Evolutionary conservation across 2,797 vertebrate genomes (phyloP).

Genomic region (Aeoliscus strigatus): DNA sequence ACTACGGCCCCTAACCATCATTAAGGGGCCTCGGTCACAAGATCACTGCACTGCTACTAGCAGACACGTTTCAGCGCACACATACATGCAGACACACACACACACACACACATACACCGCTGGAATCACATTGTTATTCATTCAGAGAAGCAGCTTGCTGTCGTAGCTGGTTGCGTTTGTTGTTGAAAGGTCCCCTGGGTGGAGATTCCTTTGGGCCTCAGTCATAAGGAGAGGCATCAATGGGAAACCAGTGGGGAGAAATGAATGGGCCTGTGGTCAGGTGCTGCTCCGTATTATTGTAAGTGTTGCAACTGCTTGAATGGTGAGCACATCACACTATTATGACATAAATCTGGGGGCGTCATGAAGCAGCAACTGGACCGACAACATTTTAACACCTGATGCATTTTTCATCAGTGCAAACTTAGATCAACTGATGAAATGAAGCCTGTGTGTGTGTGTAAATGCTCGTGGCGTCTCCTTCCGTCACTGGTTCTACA

Average conservation of each 20-base stretch:
- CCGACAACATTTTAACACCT: no score
- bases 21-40: slow-evolving; percentile 66
- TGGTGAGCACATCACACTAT: slow-evolving; percentile 45
- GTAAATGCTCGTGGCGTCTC: no score
- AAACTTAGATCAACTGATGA: no score
- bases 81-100: slow-evolving; percentile 26
- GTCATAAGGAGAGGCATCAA: slow-evolving; percentile 73
- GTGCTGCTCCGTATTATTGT: slow-evolving; percentile 61
- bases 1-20: slow-evolving; percentile 52
- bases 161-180: slow-evolving; percentile 74
- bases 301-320: slow-evolving; percentile 59
- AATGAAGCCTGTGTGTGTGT: no score
- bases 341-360: slow-evolving; percentile 22
- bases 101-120: slow-evolving; percentile 47
- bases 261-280: slow-evolving; percentile 70
- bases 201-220: slow-evolving; percentile 71
- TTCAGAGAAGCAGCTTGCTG: slow-evolving; percentile 73
- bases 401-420: no score
- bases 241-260: slow-evolving; percentile 63
- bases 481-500: no score
- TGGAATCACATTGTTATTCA: slow-evolving; percentile 71
- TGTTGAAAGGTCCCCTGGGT: slow-evolving; percentile 71
- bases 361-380: no score
- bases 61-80: slow-evolving; percentile 47
- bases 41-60: slow-evolving; percentile 61